Evolutionary conservation across 2,888 invertebrate genomes (phyloP).

Genomic region (Dryocosmus kuriphilus): DNA sequence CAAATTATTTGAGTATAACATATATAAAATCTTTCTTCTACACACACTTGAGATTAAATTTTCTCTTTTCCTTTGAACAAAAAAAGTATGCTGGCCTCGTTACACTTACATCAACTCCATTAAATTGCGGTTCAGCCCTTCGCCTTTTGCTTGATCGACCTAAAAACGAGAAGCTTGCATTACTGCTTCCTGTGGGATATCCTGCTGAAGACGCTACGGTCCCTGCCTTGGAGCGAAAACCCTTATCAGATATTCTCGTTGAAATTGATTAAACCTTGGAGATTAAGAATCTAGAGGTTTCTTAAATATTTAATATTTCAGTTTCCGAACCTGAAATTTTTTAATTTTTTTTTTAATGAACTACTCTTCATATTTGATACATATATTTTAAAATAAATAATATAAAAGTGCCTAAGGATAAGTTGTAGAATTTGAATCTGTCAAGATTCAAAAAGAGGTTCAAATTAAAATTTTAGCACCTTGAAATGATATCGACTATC

Average conservation of each 20-base stretch:
- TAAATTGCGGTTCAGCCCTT: constrained; percentile 92
- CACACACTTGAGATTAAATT: constrained; percentile 47
- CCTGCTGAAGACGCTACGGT: constrained; percentile 88
- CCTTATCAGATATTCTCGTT: constrained; percentile 86
- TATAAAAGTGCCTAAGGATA: neutral
- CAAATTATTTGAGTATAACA: too few species aligned
- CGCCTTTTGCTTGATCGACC: constrained; percentile 88
- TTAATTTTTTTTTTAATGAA: neutral
- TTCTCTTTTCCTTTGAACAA: constrained; percentile 24
- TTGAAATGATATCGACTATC: constrained; percentile 48
- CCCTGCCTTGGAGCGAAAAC: constrained; percentile 87
- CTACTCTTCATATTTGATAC: neutral
- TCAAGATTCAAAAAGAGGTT: too few species aligned
- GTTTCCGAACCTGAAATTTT: neutral
- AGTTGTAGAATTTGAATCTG: too few species aligned
- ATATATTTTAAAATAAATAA: neutral
- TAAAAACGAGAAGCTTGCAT: constrained; percentile 87
- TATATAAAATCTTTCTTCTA: neutral
- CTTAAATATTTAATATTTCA: neutral
- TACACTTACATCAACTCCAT: constrained; percentile 92
- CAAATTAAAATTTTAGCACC: too few species aligned
- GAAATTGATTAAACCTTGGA: constrained; percentile 71
- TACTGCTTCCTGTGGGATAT: constrained; percentile 92
- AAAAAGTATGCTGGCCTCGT: constrained; percentile 90
- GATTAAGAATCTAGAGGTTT: neutral